phyloP scores from a whole-genome alignment of 2,113 vertebrate species.

The Chamaea fasciata region DNA sequence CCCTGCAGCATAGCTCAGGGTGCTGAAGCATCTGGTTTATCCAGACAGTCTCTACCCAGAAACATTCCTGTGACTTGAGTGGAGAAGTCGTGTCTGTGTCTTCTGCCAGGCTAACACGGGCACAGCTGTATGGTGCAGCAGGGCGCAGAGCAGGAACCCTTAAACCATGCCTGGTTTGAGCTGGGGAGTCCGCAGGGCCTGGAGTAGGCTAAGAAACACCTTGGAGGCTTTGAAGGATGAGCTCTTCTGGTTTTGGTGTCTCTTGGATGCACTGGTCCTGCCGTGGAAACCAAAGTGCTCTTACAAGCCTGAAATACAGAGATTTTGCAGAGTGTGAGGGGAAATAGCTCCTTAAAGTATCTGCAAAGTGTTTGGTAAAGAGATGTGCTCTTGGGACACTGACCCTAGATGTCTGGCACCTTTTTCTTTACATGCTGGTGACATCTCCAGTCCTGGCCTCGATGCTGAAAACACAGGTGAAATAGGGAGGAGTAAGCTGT shows the following conservation, averaged over 20 bases:
- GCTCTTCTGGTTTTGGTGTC: not conserved
- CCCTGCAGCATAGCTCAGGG: constrained; percentile 11
- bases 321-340: not conserved
- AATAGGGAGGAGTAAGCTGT: not conserved
- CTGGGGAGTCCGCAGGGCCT: not conserved
- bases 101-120: not conserved
- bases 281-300: not conserved
- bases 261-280: not conserved
- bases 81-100: not conserved
- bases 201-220: not conserved
- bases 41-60: not conserved
- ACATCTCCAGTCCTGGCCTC: not conserved
- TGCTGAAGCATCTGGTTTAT: constrained; percentile 20
- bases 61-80: not conserved
- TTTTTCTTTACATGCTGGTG: not conserved
- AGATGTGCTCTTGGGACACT: fast-evolving
- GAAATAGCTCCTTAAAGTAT: not conserved
- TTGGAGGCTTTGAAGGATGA: not conserved
- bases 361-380: not conserved
- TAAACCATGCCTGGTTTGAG: fast-evolving
- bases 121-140: not conserved
- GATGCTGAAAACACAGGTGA: not conserved
- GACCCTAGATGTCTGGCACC: not conserved
- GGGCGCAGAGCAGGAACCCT: not conserved
- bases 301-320: not conserved